Base-by-base conservation (phyloP, 2,113 vertebrate species). In the Ariopsis seemanni region DNA sequence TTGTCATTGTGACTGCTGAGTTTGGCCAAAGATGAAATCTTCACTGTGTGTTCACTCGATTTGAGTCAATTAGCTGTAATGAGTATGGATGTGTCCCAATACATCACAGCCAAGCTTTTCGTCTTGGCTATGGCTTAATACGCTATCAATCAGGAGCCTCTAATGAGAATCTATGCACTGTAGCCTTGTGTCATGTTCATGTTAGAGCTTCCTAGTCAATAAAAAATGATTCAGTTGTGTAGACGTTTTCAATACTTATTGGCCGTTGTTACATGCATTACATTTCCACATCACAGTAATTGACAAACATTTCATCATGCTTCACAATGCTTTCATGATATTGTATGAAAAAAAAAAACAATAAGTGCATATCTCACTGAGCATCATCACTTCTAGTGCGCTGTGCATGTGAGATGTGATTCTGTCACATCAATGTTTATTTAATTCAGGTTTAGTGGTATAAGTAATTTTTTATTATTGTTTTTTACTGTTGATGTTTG, bases 61-160 rank as follows among this genome's bases (percentile, higher is more conserved):
- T 62, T 79, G 63, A 52, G 74, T 90, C 87, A 85, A 90, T 90
- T 67, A 65, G 65, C 83, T 72, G 69, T 90, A 89, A 89, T 90
- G 84, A 87, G 85, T 58, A 85, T 77, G 85, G 84, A 90, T 89
- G 86, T 60, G 82, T 87, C 81, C 78, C 84, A 72, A 57, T 63
- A 48, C 62, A 84, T 89, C 71, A 71, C 2, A 53, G 78, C 22
- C 81, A 67, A 82, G 82, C 72, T 84, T 79, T 84, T 85, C 34
- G 12, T 75, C 81, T 58, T 55, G 84, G 63, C 62, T 22, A 30
- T 60, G 67, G 53, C 62, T 85, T 83, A 89, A 34, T 15, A 57
- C 27, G 52, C 82, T 85, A 89, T 83, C 67, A 82, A 25, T 89
- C 85, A 89, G 9, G 57, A 72, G 82, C 18, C n/a, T 82, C 4